A percentile compares a stretch with the other conserved stretches of the same genome.
phyloP scores from a whole-genome alignment of 2,797 vertebrate species.

The Myotis daubentonii region DNA sequence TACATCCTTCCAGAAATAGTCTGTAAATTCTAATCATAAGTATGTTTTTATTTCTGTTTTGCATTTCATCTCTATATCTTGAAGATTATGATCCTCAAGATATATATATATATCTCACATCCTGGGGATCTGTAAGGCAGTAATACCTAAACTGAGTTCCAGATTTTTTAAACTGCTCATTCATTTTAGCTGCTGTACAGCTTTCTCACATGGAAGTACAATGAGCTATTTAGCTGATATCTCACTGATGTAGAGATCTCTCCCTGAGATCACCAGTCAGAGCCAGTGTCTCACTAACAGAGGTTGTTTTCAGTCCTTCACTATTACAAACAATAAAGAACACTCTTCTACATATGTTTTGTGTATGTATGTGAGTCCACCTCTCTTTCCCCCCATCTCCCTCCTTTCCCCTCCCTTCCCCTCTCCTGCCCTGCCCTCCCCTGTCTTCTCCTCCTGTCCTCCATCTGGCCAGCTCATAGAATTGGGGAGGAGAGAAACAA shows the following conservation, averaged over 20 bases:
- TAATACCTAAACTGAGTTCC: background rate
- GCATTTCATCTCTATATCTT: background rate
- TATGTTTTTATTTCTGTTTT: background rate
- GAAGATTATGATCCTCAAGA: background rate
- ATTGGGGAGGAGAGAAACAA: background rate
- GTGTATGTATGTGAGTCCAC: too few species aligned
- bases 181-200: background rate
- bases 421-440: background rate
- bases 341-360: background rate
- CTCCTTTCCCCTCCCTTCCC: background rate
- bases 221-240: background rate
- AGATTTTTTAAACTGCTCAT: background rate
- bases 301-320: background rate
- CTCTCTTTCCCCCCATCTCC: too few species aligned
- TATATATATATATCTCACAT: too few species aligned
- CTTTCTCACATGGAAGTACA: background rate
- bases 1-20: background rate
- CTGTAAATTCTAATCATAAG: background rate
- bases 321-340: background rate
- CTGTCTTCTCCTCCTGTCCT: background rate
- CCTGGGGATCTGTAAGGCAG: background rate
- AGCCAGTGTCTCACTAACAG: background rate
- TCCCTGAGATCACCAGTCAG: background rate
- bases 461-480: background rate
- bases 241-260: background rate